Base-by-base conservation (phyloP, 92 coral and sea anemone species). In the Heliopora coerulea region DNA sequence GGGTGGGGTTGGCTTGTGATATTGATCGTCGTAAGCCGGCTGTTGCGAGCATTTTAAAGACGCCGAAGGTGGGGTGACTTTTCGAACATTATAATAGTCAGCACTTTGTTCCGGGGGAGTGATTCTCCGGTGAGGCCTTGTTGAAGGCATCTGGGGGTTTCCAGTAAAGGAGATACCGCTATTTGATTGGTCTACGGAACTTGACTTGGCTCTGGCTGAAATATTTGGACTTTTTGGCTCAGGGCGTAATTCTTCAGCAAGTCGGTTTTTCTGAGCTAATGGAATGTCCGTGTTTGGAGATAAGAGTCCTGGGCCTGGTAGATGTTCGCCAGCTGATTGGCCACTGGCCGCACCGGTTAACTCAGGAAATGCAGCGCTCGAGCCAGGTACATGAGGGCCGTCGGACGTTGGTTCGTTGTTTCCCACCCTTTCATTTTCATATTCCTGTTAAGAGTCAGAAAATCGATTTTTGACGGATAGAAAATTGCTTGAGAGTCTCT, bases 61-160 rank as follows among this genome's bases (percentile, higher is more conserved):
- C 3, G 42, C 75, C 14, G 11, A 20, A 5, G 49, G 54, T n/a
- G 63, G n/a, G 11, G 28, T 54, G 0, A 34, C 25, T 13, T 39
- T 40, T 12, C 34, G 19, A 9, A 23, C 56, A 18, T 26, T 50
- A 60, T 10, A 27, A 59, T 25, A 23, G 54, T 34, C 41, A 0
- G 59, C 1, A 67, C n/a, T 44, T 30, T 17, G 24, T 54, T 28
- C 62, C 30, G 56, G 62, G 28, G 64, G 63, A n/a, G 64, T 32
- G 14, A 19, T 26, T 70, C 77, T 70, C 10, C 58, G 26, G 10
- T 21, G 63, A 17, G 77, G 64, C 1, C 15, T 57, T 29, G 44
- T 4, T 35, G 21, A 46, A 24, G 50, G 49, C 11, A 32, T 39
- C 19, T 18, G 49, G 17, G 62, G 8, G 37, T 33, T 70, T 21